A percentile compares a stretch with the other conserved stretches of the same genome.
phyloP scores from a whole-genome alignment of 2,888 invertebrate species.

The Limnephilus marmoratus region DNA sequence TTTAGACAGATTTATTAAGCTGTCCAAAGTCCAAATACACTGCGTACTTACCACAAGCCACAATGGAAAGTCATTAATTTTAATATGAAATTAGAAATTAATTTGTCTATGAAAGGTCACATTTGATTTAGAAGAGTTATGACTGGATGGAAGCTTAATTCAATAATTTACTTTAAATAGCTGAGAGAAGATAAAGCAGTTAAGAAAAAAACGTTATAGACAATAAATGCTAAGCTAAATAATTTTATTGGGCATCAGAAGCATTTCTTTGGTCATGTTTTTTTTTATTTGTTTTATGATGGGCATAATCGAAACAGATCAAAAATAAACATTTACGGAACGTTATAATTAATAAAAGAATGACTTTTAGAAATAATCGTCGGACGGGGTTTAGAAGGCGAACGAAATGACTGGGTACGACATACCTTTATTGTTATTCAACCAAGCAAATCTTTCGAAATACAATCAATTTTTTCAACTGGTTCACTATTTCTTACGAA shows the following conservation, averaged over 20 bases:
- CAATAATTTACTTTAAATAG: not conserved
- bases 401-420: not conserved
- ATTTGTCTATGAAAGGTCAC: constrained; percentile 2
- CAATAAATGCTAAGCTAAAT: not conserved
- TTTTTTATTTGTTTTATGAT: not conserved
- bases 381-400: not conserved
- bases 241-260: not conserved
- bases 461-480: too few species aligned
- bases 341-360: not conserved
- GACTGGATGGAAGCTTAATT: not conserved
- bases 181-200: not conserved
- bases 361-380: too few species aligned
- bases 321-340: not conserved
- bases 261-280: not conserved
- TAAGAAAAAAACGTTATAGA: not conserved
- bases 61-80: constrained; percentile 35
- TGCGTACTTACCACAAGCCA: not conserved
- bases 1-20: constrained; percentile 43
- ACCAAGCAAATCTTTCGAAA: too few species aligned
- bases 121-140: constrained; percentile 4
- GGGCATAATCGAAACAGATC: not conserved
- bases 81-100: constrained; percentile 24
- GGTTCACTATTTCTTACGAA: too few species aligned
- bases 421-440: too few species aligned
- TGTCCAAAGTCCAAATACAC: constrained; percentile 31